Evolutionary conservation across 2,113 vertebrate genomes (phyloP), one percentile per base, ranked within the genome.

Genomic region (Osmerus mordax): DNA sequence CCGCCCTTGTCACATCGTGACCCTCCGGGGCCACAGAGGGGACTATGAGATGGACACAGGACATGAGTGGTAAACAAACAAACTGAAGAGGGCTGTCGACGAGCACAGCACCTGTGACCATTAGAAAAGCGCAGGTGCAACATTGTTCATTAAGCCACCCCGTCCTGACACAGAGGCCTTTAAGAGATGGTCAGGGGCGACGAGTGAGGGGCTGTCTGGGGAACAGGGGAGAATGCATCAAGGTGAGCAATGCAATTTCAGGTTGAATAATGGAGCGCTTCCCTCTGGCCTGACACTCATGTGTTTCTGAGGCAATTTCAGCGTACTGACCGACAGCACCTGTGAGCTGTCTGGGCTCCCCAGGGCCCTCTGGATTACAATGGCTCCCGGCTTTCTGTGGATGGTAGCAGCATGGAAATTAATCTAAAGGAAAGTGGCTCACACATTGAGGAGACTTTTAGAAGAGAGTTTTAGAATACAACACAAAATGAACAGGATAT

Each of bases 231-330:
- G 81, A 83, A 87, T 74, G 85, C 86, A 86, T 87, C 84, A 89
- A 90, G 88, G 83, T 90, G 88, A 89, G 85, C 84, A 69, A 92
- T 84, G 87, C 85, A 91, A 90, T 91, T 89, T 86, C 86, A 76
- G 84, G 78, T 81, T 89, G 89, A 91, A 89, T 90, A 91, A 90
- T 91, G 86, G 86, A 87, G 83, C 82, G 78, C 78, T 83, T 86
- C 84, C 86, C 80, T 73, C 69, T 69, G 79, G 84, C 81, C 81
- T 87, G 86, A 87, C 86, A 86, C 85, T 84, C 82, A 79, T 86
- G 85, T 86, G 85, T 84, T 82, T 85, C 81, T 78, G 79, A 74
- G 78, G 74, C 77, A 83, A 76, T 79, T 86, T 85, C 80, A 58
- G 79, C 80, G 71, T 59, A 83, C 77, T 69, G 72, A 59, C 80